Base-by-base conservation (phyloP, 2,113 vertebrate genomes). In the Pseudopodoces humilis region DNA sequence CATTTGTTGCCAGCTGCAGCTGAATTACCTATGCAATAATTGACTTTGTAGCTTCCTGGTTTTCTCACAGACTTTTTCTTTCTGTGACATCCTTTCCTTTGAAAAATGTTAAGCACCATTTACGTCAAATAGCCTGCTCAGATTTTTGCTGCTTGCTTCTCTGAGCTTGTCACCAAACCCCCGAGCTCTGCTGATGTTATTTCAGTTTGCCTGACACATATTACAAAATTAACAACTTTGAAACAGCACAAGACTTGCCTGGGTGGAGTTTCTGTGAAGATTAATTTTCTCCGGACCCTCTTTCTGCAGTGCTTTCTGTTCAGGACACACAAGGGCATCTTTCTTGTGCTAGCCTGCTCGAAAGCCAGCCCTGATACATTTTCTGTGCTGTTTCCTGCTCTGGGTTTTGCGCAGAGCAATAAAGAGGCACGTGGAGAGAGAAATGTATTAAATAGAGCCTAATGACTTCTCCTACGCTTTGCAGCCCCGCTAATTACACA, bases 11-110 rank as follows among this genome's bases (percentile, higher is more conserved):
- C 88, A 83, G 68, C 87, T 85, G 87, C 72, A 85, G 87, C 79
- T 46, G 70, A 87, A 76, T 92, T 95, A 91, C 89, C 86, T 87
- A 21, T 10, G 49, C 82, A 71, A 88, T 94, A 94, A 94, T 94
- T 95, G 95, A 74, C 65, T 95, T 92, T 92, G 72, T 60, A 91
- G 56, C 31, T 71, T 71, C 58, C 83, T 56, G 60, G 37, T 92
- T 92, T 82, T 49, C 72, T 92, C 53, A 17, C 15, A 62, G 68
- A 21, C 31, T 35, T 35, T 46, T 71, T 84, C 71, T 87, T 89
- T 52, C 55, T 35, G 0, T 59, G 86, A 74, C 72, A 18, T 86
- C 75, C 31, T 91, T 90, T 71, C 27, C 53, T 94, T 84, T 76
- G 86, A 78, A 83, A 84, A 82, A 55, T 9, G 56, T 27, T 70